These are phyloP conservation scores for Amblyteles armatorius DNA, from an alignment of 2,888 invertebrate genomes.

Conservation along the genomic window DNA sequence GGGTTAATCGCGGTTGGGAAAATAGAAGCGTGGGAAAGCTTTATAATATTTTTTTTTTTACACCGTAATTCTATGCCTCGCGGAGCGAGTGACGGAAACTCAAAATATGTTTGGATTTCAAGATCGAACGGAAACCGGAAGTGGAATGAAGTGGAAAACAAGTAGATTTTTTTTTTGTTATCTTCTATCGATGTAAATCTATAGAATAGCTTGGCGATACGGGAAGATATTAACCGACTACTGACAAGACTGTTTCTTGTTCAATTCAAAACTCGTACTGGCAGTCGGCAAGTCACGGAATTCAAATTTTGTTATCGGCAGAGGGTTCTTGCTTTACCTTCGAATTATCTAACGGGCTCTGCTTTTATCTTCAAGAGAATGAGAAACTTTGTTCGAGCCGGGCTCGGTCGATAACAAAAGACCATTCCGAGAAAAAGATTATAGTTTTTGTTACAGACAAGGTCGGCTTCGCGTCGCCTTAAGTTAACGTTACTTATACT, in stretches of 20 bases:
- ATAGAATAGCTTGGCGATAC: background rate
- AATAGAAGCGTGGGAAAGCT: slow-evolving; percentile 48
- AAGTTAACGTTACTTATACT: background rate
- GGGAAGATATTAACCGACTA: background rate
- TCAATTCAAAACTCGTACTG: background rate
- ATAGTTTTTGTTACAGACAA: too few relatives aligned
- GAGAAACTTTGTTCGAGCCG: too few relatives aligned
- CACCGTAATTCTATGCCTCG: background rate
- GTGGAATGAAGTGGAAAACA: background rate
- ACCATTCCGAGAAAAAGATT: background rate
- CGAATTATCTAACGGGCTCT: background rate
- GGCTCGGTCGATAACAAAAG: background rate
- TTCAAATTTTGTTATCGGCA: background rate
- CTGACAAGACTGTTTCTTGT: background rate
- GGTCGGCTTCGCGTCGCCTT: background rate
- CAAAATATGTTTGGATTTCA: background rate
- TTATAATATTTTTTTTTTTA: slow-evolving; percentile 7
- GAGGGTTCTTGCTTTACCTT: background rate
- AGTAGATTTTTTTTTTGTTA: background rate
- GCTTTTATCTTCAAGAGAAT: background rate
- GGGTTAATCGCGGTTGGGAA: slow-evolving; percentile 42
- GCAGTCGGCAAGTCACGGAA: background rate
- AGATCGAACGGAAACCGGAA: background rate
- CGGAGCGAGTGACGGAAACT: background rate
- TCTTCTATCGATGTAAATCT: background rate